Conservation (phyloP, 2,113 vertebrate genomes). For the Pteruthius melanotis region DNA sequence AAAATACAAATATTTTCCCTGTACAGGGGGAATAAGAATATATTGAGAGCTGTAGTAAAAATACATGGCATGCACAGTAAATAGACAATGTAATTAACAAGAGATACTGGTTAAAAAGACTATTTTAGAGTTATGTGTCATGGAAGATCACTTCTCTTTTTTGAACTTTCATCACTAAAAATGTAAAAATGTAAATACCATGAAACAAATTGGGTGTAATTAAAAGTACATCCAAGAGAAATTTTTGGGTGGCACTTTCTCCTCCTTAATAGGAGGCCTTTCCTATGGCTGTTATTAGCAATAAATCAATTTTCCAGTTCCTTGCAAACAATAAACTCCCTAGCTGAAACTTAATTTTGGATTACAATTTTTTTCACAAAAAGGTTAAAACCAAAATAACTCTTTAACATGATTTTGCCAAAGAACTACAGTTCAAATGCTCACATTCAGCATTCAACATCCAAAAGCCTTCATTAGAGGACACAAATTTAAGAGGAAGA, state of each 20-base stretch:
- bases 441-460: background rate
- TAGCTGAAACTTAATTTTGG: background rate
- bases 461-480: background rate
- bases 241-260: background rate
- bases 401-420: background rate
- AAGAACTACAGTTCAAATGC: background rate
- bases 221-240: background rate
- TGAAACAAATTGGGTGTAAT: background rate
- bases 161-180: background rate
- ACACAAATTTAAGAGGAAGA: background rate
- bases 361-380: background rate
- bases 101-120: background rate
- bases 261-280: background rate
- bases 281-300: background rate
- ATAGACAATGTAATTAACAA: background rate
- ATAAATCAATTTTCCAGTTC: background rate
- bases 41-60: background rate
- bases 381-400: background rate
- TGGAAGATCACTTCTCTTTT: background rate
- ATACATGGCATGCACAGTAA: rapidly evolving
- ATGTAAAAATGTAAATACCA: background rate
- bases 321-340: background rate
- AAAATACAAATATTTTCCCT: background rate
- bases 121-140: background rate
- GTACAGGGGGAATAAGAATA: background rate